phyloP scores from a whole-genome alignment of 2,888 invertebrate species.

The Acleris holmiana region DNA sequence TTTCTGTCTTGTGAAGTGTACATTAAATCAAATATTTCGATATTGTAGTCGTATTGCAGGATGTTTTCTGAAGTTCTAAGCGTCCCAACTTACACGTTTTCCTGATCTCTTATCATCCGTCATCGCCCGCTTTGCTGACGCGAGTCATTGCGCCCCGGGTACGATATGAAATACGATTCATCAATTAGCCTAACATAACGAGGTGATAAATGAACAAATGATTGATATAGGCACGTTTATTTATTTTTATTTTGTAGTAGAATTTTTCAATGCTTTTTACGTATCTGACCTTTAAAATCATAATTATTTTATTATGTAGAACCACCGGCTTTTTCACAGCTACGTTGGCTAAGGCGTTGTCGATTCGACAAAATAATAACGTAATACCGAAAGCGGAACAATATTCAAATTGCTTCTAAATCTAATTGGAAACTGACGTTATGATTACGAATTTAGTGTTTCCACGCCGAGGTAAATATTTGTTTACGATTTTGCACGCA shows the following conservation, averaged over 20 bases:
- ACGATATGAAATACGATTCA: slow-evolving; percentile 34
- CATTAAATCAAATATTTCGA: slow-evolving; percentile 15
- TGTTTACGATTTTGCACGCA: slow-evolving; percentile 2
- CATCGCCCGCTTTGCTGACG: neutral
- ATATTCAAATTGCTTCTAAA: slow-evolving; percentile 3
- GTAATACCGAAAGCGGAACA: neutral
- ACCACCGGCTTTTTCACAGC: no score
- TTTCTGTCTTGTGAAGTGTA: no score
- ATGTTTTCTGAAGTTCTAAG: slow-evolving; percentile 5
- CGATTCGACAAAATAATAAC: neutral
- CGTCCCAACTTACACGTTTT: neutral
- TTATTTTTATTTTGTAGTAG: slow-evolving; percentile 24
- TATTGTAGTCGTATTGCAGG: slow-evolving; percentile 9
- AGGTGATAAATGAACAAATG: slow-evolving; percentile 32
- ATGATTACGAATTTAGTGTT: slow-evolving; percentile 18
- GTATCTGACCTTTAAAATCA: neutral
- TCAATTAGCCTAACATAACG: slow-evolving; percentile 33
- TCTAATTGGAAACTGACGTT: slow-evolving; percentile 20
- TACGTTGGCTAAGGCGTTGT: neutral
- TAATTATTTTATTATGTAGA: neutral
- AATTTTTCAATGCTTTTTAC: neutral
- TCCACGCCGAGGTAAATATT: neutral
- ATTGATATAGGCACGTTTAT: slow-evolving; percentile 33
- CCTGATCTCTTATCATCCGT: slow-evolving; percentile 23
- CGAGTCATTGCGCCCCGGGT: neutral